Evolutionary conservation across 23 tunicate genomes (phyloP).

Genomic region (Clavelina lepadiformis): DNA sequence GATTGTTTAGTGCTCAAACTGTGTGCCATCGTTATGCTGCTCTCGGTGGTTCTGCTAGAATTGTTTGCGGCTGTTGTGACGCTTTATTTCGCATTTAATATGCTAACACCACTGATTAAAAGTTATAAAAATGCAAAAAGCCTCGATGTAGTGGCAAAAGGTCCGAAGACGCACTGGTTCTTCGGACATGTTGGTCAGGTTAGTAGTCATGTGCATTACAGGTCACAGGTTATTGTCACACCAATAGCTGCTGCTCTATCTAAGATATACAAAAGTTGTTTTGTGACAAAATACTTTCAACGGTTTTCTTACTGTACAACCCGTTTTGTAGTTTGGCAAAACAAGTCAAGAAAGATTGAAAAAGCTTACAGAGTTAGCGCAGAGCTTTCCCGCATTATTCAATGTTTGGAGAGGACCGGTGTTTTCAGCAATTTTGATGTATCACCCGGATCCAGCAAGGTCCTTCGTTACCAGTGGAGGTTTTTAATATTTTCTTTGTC

Average conservation of each 20-base stretch:
- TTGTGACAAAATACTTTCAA: no score
- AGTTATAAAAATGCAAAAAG: slow-evolving; percentile 2
- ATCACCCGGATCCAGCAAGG: slow-evolving; percentile 17
- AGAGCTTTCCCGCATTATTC: slow-evolving; percentile 11
- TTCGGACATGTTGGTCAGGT: slow-evolving; percentile 32
- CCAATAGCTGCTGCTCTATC: neutral
- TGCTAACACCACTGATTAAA: no score
- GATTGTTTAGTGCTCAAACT: no score
- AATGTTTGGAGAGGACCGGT: slow-evolving; percentile 38
- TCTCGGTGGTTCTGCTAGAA: no score
- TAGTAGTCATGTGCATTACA: neutral
- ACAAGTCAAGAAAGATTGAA: slow-evolving; percentile 1
- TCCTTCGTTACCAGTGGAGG: slow-evolving; percentile 20
- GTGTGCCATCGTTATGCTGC: no score
- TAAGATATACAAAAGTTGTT: neutral
- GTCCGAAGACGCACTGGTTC: slow-evolving; percentile 39
- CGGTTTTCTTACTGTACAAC: no score
- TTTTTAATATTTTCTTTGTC: neutral
- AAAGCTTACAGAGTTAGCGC: neutral
- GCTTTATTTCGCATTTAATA: no score
- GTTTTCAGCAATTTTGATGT: neutral
- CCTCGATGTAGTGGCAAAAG: slow-evolving; percentile 3
- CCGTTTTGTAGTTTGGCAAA: neutral
- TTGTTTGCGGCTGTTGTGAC: no score
- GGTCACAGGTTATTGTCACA: neutral